Evolutionary conservation across 2,888 invertebrate species (phyloP), one percentile per base, ranked within the genome.

Genomic region (Acronicta psi): DNA sequence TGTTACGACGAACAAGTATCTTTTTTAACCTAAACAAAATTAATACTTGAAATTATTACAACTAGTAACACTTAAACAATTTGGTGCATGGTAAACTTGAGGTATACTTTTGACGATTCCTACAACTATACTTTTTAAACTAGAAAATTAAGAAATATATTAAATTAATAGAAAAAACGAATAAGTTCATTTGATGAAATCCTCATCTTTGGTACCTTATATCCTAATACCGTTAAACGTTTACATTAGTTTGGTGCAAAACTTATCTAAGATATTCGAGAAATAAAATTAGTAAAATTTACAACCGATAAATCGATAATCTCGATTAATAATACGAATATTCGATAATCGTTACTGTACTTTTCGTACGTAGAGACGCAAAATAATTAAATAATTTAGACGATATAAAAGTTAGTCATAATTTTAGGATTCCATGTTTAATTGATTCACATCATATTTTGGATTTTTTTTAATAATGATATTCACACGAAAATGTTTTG

Each of bases 71-170:
- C 88, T 89, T 87, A 87, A 85, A 81, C 79, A 84, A 88, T 94
- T 94, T 93, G 93, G 93, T 93, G 93, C 91, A 80, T 91, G 93
- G 93, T 93, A 93, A 94, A 89, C 93, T 88, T 93, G 93, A 94
- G 93, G 93, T 94, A 93, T 90, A 87, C 80, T 85, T 87, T 87
- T 83, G 81, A 82, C 59, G 47, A 79, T 79, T 73, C 49, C 69
- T 66, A 72, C 23, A 69, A 52, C 69, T 78, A 76, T 51, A 64
- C 42, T 69, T 59, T 70, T 76, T 65, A 83, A 34, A 77, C 71
- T 77, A 69, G 34, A 77, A 69, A 73, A 73, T 79, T 81, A 85
- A 80, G 80, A 86, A 34, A 88, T 88, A 89, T 86, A 88, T 87
- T 89, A 87, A 82, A 77, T 80, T 72, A 81, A 74, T 80, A 82